Evolutionary conservation across 2,113 vertebrate species (phyloP), one percentile per base, ranked within the genome.

Genomic region (Emydocephalus ijimae): DNA sequence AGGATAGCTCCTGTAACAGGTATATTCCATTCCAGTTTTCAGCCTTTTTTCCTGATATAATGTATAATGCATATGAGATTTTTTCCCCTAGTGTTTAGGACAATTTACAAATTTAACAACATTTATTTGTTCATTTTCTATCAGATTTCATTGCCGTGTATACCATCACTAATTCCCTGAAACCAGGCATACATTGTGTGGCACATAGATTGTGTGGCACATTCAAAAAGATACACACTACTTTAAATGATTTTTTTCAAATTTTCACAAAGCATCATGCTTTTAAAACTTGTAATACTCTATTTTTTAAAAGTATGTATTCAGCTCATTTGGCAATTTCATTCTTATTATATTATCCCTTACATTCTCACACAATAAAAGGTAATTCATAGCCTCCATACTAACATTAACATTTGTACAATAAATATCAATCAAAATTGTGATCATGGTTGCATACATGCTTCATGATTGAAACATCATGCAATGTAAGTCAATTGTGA

Each of bases 41-140:
- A 54, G 95, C 95, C 87, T 94, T 88, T 95, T 94, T 96, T 96
- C 93, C 94, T 64, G 89, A 88, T 54, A 8, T 93, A 93, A 93
- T 95, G 91, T 93, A 85, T 95, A 74, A 94, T 94, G 87, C 89
- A 87, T 89, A 92, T 89, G 54, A 39, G n/a, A 74, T 39, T 81
- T 93, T 93, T 59, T 55, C 64, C 69, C 34, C 57, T 94, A n/a
- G 69, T 69, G 5, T 87, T 95, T 54, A 92, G 12, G 2, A 93
- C 0, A 0, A 85, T 52, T n/a, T 94, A 85, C 18, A 89, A 59
- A 95, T 92, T 92, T 95, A 96, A 95, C 89, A 64, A 92, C 34
- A 18, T 55, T 61, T 95, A 50, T 92, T 96, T 95, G 94, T 15
- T 14, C n/a, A 81, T 93, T 87, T 10, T 64, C 45, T 23, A 94